A percentile compares a stretch with the other conserved stretches of the same genome.
Conservation (phyloP, 1,140 invertebrate genomes). For the Trichomalopsis sarcophagae region DNA sequence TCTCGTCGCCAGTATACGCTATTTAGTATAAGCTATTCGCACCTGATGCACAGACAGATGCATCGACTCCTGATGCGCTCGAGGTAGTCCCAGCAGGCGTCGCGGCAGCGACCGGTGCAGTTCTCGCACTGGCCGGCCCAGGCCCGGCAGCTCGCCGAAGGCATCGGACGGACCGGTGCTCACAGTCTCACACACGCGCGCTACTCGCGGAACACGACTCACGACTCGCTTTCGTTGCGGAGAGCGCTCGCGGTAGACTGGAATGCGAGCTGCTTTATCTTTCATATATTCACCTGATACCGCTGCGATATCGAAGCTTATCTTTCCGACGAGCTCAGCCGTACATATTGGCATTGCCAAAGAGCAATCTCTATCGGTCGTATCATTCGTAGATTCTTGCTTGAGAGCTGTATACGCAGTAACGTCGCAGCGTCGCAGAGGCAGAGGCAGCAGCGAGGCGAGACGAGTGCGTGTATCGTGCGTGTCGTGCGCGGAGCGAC, state of each 20-base stretch:
- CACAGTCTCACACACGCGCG: not conserved
- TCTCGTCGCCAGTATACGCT: too few species aligned
- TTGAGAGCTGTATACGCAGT: too few species aligned
- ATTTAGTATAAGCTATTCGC: too few species aligned
- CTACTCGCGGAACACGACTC: not conserved
- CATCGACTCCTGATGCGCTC: not conserved
- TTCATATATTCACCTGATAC: conserved; percentile 56
- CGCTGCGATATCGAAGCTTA: conserved; percentile 64
- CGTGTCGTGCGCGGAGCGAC: conserved; percentile 42
- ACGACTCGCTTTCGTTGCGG: not conserved
- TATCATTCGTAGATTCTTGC: too few species aligned
- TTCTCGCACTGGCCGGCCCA: conserved; percentile 15
- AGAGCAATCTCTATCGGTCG: too few species aligned
- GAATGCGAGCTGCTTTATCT: not conserved
- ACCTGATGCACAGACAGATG: conserved; percentile 40
- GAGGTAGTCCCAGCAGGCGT: not conserved
- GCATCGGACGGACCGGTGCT: not conserved
- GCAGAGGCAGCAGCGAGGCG: not conserved
- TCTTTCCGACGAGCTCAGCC: conserved; percentile 46
- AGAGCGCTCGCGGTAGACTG: not conserved
- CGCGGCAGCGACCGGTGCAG: conserved; percentile 10
- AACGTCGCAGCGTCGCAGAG: too few species aligned
- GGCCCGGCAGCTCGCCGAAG: conserved; percentile 48
- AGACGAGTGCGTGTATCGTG: not conserved
- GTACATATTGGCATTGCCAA: too few species aligned